Percentiles rank a stretch among this genome's conserved stretches.
phyloP scores from a whole-genome alignment of 2,113 vertebrate genomes.

The Prolemur simus region DNA sequence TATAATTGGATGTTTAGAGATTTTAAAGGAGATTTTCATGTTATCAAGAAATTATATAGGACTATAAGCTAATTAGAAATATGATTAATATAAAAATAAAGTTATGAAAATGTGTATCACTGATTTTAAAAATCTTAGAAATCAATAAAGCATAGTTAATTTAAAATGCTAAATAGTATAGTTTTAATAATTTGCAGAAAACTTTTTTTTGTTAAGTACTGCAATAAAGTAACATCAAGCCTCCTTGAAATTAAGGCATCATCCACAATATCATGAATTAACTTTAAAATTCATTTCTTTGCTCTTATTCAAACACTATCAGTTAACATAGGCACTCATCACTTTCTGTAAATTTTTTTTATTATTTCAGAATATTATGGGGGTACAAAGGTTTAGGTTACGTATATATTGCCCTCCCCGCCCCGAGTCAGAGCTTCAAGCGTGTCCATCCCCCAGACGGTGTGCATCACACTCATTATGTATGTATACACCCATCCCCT shows the following conservation, averaged over 20 bases:
- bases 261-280: not conserved
- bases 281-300: not conserved
- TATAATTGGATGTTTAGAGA: not conserved
- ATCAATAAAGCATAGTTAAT: constrained; percentile 28
- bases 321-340: not conserved
- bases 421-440: too few relatives aligned
- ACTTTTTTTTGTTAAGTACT: not conserved
- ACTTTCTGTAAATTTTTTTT: not conserved
- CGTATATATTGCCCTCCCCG: too few relatives aligned
- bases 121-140: constrained; percentile 27
- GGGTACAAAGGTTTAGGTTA: too few relatives aligned
- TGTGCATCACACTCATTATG: too few relatives aligned
- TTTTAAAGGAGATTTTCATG: constrained; percentile 4
- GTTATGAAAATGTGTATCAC: not conserved
- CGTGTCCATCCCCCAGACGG: too few relatives aligned
- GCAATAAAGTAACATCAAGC: not conserved
- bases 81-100: constrained; percentile 47
- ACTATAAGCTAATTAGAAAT: constrained; percentile 22
- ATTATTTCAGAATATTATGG: too few relatives aligned
- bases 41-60: constrained; percentile 10
- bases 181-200: constrained; percentile 52
- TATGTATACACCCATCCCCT: too few relatives aligned
- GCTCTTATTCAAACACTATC: not conserved
- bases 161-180: not conserved
- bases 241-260: not conserved